Conservation (phyloP, 2,797 vertebrate genomes). For the Lycodopsis pacificus region DNA sequence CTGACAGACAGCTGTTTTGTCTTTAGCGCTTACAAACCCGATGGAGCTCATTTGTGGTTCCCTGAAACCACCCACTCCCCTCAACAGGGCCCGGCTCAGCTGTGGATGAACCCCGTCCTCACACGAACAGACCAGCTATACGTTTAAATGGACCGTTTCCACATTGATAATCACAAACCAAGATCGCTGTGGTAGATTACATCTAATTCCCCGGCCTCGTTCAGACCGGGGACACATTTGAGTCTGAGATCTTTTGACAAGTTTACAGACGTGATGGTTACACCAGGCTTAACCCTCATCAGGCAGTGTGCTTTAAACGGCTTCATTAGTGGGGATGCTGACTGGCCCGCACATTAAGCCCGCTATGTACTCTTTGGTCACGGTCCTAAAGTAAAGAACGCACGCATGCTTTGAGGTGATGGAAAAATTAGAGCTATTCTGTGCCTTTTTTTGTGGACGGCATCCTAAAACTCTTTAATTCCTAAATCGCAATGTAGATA, state of each 20-base stretch:
- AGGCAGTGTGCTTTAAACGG: slow-evolving; percentile 37
- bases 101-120: slow-evolving; percentile 33
- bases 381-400: slow-evolving; percentile 15
- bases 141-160: slow-evolving; percentile 68
- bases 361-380: slow-evolving; percentile 22
- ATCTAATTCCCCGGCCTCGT: slow-evolving; percentile 46
- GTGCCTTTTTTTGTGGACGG: slow-evolving; percentile 67
- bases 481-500: slow-evolving; percentile 71
- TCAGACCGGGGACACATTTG: slow-evolving; percentile 37
- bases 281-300: slow-evolving; percentile 39
- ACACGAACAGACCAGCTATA: slow-evolving; percentile 34
- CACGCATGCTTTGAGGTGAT: slow-evolving; percentile 35
- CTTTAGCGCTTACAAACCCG: slow-evolving; percentile 48
- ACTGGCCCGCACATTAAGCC: slow-evolving; percentile 15
- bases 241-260: slow-evolving; percentile 49
- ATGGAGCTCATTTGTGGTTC: slow-evolving; percentile 52
- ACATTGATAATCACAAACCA: slow-evolving; percentile 58
- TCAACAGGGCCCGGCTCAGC: slow-evolving; percentile 14
- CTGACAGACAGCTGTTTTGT: slow-evolving; percentile 52
- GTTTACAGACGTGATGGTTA: slow-evolving; percentile 45
- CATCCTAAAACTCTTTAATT: slow-evolving; percentile 68
- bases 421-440: slow-evolving; percentile 49
- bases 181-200: slow-evolving; percentile 50
- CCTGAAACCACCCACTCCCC: slow-evolving; percentile 35
- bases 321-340: slow-evolving; percentile 41